Conservation (phyloP, 2,113 vertebrate species). For the Odontesthes bonariensis region DNA sequence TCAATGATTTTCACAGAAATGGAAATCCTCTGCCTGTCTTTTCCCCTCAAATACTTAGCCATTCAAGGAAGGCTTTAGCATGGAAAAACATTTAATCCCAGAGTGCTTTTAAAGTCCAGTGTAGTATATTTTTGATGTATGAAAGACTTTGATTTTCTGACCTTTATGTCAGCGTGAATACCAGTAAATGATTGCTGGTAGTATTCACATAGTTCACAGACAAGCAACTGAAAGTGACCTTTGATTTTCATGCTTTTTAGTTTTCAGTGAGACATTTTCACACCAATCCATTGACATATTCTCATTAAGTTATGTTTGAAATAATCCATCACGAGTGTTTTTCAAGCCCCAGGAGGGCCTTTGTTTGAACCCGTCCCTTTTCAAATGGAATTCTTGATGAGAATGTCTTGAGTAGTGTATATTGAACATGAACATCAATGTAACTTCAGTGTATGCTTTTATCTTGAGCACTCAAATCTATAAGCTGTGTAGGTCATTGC, state of each 20-base stretch:
- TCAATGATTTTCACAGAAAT: no score
- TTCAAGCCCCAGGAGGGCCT: background rate
- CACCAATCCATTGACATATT: background rate
- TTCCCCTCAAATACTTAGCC: no score
- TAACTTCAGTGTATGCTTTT: background rate
- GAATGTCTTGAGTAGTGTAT: background rate
- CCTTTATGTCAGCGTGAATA: constrained; percentile 15
- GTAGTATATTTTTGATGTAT: background rate
- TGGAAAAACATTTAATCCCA: background rate
- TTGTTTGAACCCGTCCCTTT: constrained; percentile 10
- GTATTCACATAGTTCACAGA: constrained; percentile 7
- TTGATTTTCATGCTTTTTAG: constrained; percentile 10
- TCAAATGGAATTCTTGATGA: constrained; percentile 7
- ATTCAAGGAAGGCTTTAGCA: no score
- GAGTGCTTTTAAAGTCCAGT: constrained; percentile 1
- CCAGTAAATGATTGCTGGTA: constrained; percentile 11
- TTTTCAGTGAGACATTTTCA: constrained; percentile 21
- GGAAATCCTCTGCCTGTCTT: no score
- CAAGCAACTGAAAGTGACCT: constrained; percentile 20
- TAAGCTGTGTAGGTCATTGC: background rate
- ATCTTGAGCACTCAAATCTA: background rate
- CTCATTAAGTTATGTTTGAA: constrained; percentile 18
- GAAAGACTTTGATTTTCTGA: constrained; percentile 16
- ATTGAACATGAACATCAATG: background rate
- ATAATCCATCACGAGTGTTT: constrained; percentile 33